Percentiles rank a stretch among this genome's conserved stretches.
Evolutionary conservation across 1,140 invertebrate species (phyloP).

Genomic region (Drosophila ohnishii): DNA sequence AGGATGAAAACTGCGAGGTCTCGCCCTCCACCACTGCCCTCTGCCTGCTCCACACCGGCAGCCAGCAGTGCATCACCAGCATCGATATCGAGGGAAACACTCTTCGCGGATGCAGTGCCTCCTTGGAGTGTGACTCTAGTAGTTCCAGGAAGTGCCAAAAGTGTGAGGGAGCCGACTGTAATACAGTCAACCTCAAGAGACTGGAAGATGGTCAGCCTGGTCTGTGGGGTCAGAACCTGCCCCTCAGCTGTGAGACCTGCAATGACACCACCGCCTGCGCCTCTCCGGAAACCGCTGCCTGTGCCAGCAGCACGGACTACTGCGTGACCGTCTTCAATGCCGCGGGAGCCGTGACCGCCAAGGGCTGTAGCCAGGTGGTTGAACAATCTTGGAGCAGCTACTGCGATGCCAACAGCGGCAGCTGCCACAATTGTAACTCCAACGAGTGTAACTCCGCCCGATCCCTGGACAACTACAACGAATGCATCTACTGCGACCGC

Average conservation of each 20-base stretch:
- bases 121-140: conserved; percentile 39
- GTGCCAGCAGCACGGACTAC: conserved; percentile 55
- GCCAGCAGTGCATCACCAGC: conserved; percentile 52
- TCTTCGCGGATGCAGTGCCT: conserved; percentile 62
- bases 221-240: conserved; percentile 64
- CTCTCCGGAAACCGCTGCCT: conserved; percentile 6
- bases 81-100: conserved; percentile 63
- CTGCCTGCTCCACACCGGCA: conserved; percentile 49
- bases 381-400: conserved; percentile 52
- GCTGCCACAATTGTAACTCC: conserved; percentile 76
- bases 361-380: conserved; percentile 67
- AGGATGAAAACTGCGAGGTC: conserved; percentile 41
- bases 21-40: conserved; percentile 23
- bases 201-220: conserved; percentile 64
- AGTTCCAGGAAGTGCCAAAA: conserved; percentile 41
- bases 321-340: conserved; percentile 72
- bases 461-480: conserved; percentile 38
- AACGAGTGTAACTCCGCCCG: conserved; percentile 67
- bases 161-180: conserved; percentile 60
- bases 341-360: conserved; percentile 38
- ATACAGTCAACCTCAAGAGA: conserved; percentile 60
- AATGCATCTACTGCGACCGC: conserved; percentile 71
- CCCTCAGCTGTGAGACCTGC: conserved; percentile 64
- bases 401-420: conserved; percentile 58
- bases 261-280: conserved; percentile 38